Percentiles rank a stretch among this genome's conserved stretches.
phyloP scores from a whole-genome alignment of 1,140 invertebrate genomes.

The Gryllus bimaculatus region DNA sequence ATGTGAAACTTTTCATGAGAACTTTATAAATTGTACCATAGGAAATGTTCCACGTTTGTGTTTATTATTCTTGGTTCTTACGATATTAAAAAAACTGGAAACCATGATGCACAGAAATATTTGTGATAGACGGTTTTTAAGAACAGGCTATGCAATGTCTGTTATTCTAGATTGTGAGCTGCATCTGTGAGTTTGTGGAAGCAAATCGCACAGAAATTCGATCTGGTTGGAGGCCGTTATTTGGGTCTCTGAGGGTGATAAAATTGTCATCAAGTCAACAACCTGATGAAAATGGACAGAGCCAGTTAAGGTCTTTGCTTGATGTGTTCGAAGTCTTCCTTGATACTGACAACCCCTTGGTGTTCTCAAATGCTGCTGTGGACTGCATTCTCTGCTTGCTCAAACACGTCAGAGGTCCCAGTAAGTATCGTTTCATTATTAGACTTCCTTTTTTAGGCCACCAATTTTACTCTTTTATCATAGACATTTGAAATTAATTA shows the following conservation, averaged over 20 bases:
- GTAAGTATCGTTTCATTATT: conserved; percentile 31
- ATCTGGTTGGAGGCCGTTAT: conserved; percentile 87
- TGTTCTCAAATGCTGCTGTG: conserved; percentile 86
- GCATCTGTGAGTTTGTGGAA: conserved; percentile 91
- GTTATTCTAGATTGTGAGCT: conserved; percentile 82
- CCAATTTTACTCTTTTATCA: too few species aligned
- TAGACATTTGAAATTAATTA: too few species aligned
- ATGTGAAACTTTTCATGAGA: too few species aligned
- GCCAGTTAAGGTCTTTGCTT: conserved; percentile 59
- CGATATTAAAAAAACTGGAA: too few species aligned
- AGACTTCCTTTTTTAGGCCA: too few species aligned
- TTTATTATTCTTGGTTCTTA: too few species aligned
- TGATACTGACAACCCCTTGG: conserved; percentile 80
- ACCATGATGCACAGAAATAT: too few species aligned
- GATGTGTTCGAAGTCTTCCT: conserved; percentile 91
- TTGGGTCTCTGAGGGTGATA: conserved; percentile 79
- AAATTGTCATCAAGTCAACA: conserved; percentile 43
- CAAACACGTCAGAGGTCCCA: conserved; percentile 49
- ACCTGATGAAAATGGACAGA: conserved; percentile 40
- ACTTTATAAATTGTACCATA: too few species aligned
- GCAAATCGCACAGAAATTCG: conserved; percentile 83
- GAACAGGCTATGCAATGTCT: conserved; percentile 13
- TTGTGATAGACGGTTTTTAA: not conserved
- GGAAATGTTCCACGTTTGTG: too few species aligned
- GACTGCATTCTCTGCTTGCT: conserved; percentile 87